These are phyloP conservation scores for Casuarius casuarius DNA, from an alignment of 2,113 vertebrate species.

Conservation along the genomic window DNA sequence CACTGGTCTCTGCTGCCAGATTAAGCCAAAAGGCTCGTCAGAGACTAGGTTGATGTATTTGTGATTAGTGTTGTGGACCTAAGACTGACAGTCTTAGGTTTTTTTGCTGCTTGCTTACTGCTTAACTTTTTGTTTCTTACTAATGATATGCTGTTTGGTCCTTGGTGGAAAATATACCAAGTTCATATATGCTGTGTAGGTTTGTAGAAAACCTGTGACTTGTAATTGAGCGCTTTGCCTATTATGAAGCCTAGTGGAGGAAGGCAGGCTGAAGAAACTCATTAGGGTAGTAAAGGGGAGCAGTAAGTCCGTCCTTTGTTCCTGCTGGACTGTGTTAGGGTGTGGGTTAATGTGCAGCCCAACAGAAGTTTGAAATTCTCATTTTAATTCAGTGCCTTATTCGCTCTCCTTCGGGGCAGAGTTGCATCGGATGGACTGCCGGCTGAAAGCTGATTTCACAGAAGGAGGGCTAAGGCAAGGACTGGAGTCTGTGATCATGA, in stretches of 20 bases:
- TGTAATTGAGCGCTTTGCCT: neutral
- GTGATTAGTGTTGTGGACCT: neutral
- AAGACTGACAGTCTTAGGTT: neutral
- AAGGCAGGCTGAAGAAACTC: neutral
- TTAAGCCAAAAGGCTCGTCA: neutral
- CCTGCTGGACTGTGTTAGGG: neutral
- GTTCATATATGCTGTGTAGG: fast-evolving
- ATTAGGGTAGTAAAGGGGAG: neutral
- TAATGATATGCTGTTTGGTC: neutral
- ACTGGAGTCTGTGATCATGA: neutral
- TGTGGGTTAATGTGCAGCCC: neutral
- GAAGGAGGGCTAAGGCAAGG: neutral
- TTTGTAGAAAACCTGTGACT: neutral
- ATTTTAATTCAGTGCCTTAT: neutral
- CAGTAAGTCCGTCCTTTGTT: neutral
- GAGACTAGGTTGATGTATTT: neutral
- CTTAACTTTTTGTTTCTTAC: neutral
- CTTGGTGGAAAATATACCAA: neutral
- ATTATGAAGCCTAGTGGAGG: neutral
- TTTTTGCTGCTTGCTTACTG: neutral
- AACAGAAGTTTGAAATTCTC: neutral
- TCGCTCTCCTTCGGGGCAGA: neutral
- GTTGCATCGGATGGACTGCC: neutral
- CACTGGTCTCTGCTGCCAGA: neutral
- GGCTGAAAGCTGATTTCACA: neutral